These are phyloP conservation scores for Brachionichthys hirsutus DNA, from an alignment of 2,113 vertebrate species.

Conservation along the genomic window DNA sequence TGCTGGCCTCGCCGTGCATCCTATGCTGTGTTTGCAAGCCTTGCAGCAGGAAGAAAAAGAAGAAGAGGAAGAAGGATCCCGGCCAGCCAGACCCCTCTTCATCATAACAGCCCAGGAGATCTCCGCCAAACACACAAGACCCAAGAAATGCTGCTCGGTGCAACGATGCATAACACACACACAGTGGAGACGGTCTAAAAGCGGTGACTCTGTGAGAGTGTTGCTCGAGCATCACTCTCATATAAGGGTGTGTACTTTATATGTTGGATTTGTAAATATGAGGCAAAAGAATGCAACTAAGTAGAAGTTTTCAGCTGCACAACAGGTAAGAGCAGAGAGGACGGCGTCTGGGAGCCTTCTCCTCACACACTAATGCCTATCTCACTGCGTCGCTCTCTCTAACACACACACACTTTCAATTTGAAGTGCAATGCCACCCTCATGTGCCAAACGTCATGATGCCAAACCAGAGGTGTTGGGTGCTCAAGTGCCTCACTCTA, in stretches of 20 bases:
- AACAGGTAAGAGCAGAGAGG: conserved; percentile 6
- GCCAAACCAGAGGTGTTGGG: conserved; percentile 71
- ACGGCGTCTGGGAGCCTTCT: neutral
- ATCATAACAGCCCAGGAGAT: conserved; percentile 34
- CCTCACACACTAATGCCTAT: conserved; percentile 8
- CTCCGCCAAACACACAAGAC: too few relatives aligned
- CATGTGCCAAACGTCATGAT: conserved; percentile 69
- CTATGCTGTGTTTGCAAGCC: conserved; percentile 94
- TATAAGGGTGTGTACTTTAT: conserved; percentile 8
- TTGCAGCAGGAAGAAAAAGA: conserved; percentile 81
- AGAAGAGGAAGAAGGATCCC: conserved; percentile 50
- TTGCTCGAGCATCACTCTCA: conserved; percentile 5
- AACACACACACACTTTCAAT: conserved; percentile 27
- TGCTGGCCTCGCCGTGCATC: conserved; percentile 93
- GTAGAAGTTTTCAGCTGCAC: conserved; percentile 22
- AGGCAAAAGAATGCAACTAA: conserved; percentile 37
- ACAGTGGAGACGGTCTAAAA: too few relatives aligned
- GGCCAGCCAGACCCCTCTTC: conserved; percentile 71
- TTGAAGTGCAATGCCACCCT: conserved; percentile 48
- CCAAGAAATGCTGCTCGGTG: too few relatives aligned
- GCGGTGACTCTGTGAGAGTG: conserved; percentile 1
- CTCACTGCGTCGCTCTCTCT: too few relatives aligned
- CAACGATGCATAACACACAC: too few relatives aligned
- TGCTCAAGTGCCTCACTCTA: conserved; percentile 78
- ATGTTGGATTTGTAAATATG: conserved; percentile 33